A percentile compares a stretch with the other conserved stretches of the same genome.
Evolutionary conservation across 2,797 vertebrate species (phyloP).

Genomic region (Dicrostonyx torquatus): DNA sequence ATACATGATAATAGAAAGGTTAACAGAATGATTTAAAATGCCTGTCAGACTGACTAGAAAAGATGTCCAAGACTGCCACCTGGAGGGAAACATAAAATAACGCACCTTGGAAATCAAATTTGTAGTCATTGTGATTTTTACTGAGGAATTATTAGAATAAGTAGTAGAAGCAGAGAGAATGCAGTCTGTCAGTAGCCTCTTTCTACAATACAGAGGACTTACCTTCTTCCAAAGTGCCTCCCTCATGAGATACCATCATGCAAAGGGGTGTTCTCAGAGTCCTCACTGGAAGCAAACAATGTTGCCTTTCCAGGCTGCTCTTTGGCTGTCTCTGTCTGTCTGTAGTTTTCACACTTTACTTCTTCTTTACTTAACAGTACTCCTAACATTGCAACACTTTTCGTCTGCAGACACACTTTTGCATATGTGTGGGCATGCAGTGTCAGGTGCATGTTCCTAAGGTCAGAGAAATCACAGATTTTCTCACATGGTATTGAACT

Average conservation of each 20-base stretch:
- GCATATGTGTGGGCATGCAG: not conserved
- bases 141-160: not conserved
- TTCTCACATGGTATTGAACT: not conserved
- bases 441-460: not conserved
- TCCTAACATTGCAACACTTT: not conserved
- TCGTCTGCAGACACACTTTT: not conserved
- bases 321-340: not conserved
- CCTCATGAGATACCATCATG: not conserved
- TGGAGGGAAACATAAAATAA: conserved; percentile 26
- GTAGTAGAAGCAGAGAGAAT: not conserved
- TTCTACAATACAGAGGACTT: not conserved
- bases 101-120: conserved; percentile 8
- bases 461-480: not conserved
- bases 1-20: not conserved
- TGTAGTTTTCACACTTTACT: not conserved
- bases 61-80: conserved; percentile 60
- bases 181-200: not conserved
- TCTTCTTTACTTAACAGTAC: not conserved
- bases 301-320: not conserved
- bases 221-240: not conserved
- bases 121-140: not conserved
- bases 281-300: not conserved
- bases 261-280: not conserved
- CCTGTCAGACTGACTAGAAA: not conserved
- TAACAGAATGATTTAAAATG: not conserved